Base-by-base conservation (phyloP, 1,140 invertebrate species). In the Drepana arcuata region DNA sequence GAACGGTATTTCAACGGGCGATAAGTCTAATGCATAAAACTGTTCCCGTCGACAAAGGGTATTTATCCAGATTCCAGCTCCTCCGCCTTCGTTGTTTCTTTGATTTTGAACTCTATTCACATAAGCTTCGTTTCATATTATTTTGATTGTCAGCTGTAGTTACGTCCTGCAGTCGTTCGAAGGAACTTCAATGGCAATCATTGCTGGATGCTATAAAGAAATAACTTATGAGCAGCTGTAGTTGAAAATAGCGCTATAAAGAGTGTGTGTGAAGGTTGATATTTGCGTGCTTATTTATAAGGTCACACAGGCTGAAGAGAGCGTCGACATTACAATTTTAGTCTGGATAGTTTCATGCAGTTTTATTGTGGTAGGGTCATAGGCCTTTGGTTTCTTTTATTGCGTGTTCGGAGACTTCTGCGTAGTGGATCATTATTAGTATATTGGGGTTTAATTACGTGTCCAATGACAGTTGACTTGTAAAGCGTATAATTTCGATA, bases 341-440 rank as follows among this genome's bases (percentile, higher is more conserved):
- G 72, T 58, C 63, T 61, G 71, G 65, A 75, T 72, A 63, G 71
- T 68, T 63, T 75, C 60, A 68, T 78, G 63, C 58, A 65, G 65
- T 80, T 80, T 80, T 80, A 75, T 80, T 80, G 71, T 65, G 61
- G 60, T 77, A 69, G 73, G 75, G 63, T 77, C 67, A 74, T 56
- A 59, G 41, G 45, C 46, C 49, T 43, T 44, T 34, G 44, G 45
- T 61, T 62, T 68, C 43, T 74, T 55, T 75, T 70, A 46, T 67
- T 70, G 43, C 45, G 42, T 41, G 34, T 34, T 29, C 34, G 36
- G 49, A 63, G 41, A 54, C 57, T 64, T 63, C 62, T 65, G 50
- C 56, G 55, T 59, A 60, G 39, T 39, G 38, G 32, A 52, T 56
- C 21, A 11, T 32, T 7, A 23, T 16, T 54, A 46, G 42, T 41